Base-by-base conservation (phyloP, 2,888 invertebrate genomes). In the Xiphydria camelus region DNA sequence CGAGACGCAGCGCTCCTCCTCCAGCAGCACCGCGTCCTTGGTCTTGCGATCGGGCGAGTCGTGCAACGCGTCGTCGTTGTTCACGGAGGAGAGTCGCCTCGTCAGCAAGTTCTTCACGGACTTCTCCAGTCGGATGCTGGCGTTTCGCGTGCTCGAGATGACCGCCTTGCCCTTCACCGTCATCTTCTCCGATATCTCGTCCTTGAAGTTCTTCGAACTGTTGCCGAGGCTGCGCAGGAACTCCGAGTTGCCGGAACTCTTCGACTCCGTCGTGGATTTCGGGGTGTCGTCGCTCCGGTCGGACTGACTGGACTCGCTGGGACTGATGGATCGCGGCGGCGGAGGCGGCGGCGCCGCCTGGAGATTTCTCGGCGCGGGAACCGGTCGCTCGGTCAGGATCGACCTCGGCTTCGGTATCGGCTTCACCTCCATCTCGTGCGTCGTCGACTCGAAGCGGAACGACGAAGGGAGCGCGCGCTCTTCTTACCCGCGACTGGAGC, bases 121-220 rank as follows among this genome's bases (percentile, higher is more conserved):
- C 17, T 72, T 72, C 47, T 77, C 76, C 37, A 77, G 50, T 4
- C 70, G 61, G 5, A 80, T 79, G 14, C 82, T 80, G 1, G 82
- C 82, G 44, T 78, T 79, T 56, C 80, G 78, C 0, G 86, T 86
- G 41, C 83, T 80, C 62, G 84, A 84, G 39, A 85, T 82, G 2
- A 86, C 82, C 29, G 84, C 83, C 53, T 82, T 83, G 41, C 79
- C 78, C 55, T 78, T 79, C 2, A 64, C 59, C 31, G 69, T 72
- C 67, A 72, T 61, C 47, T 64, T 80, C 76, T 64, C 79, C 3
- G 80, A 78, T 10, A 82, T 79, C 35, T 79, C 79, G 45, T 81
- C 78, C 48, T 80, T 76, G 29, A 82, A 64, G 7, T 80, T 80
- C 7, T 79, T 77, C 1, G 81, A 81, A 2, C 79, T 79, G 3